Evolutionary conservation across 2,888 invertebrate genomes (phyloP).

Genomic region (Deilephila elpenor): DNA sequence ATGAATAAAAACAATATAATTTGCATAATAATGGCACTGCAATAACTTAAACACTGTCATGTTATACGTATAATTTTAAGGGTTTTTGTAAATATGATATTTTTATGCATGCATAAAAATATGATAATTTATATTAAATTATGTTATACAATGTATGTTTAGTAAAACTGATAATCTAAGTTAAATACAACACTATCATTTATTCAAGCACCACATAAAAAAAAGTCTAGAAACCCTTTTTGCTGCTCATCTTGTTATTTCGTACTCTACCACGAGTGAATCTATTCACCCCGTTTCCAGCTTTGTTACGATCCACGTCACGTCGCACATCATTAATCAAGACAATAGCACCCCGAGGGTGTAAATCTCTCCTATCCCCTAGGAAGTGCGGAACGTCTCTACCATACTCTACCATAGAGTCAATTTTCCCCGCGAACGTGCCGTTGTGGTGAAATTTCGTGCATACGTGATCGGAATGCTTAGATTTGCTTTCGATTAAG

Average conservation of each 20-base stretch:
- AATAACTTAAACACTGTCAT: too few species aligned
- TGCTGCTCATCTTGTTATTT: not conserved
- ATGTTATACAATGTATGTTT: too few species aligned
- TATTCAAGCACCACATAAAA: not conserved
- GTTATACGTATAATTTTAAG: too few species aligned
- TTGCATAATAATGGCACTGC: too few species aligned
- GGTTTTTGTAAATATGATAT: too few species aligned
- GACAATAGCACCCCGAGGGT: conserved; percentile 5
- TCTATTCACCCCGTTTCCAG: not conserved
- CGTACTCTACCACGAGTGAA: not conserved
- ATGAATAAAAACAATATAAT: too few species aligned
- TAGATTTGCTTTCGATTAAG: conserved; percentile 26
- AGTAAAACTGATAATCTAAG: not conserved
- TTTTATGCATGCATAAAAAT: too few species aligned
- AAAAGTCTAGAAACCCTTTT: not conserved
- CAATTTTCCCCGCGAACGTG: conserved; percentile 7
- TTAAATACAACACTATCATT: not conserved
- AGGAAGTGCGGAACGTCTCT: conserved; percentile 1
- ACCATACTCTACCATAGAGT: conserved; percentile 16
- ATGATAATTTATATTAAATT: too few species aligned
- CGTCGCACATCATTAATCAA: conserved; percentile 8
- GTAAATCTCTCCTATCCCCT: conserved; percentile 1
- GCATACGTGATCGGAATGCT: conserved; percentile 28
- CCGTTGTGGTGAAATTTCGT: conserved; percentile 25
- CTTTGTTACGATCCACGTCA: not conserved